Base-by-base conservation (phyloP, 2,888 invertebrate genomes). In the Linnaemya tessellans region DNA sequence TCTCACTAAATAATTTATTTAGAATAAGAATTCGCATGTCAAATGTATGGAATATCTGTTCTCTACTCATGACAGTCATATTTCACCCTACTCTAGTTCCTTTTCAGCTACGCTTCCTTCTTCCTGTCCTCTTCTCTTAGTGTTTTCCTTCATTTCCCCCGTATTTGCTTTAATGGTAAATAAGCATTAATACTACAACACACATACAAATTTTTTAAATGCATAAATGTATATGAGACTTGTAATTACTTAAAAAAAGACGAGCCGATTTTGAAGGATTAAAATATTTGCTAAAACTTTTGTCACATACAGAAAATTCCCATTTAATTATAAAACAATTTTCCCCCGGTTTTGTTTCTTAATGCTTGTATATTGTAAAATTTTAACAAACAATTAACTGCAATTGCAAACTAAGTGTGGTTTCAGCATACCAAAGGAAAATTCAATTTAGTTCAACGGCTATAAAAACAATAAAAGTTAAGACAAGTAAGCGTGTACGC, bases 351-450 rank as follows among this genome's bases (percentile, higher is more conserved):
- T 15, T 67, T 38, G 0, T 70, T 71, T n/a, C n/a, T 73, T 20
- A 10, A 56, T 62, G 20, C 35, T 25, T 10, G 46, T 15, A 62
- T 71, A 73, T 75, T 64, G 22, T 22, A 20, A 38, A 71, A 49
- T 77, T 58, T 84, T 80, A 56, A 49, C 74, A 58, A 79, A 79
- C 84, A 85, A 84, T 81, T 84, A 79, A 84, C 78, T 78, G 54
- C 81, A 81, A 79, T 80, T 80, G 79, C 41, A 58, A 64, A 51
- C 70, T 75, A 80, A 82, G 85, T 85, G 85, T 85, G 82, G 82
- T 71, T 80, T 80, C 49, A 82, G 71, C 85, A 85, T 85, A 71
- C 82, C 85, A 75, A 41, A 75, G 10, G 65, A 79, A 85, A 82
- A 80, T 75, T 82, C 65, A 85, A 75, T 85, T 85, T 85, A 46